Percentiles rank a stretch among this genome's conserved stretches.
Evolutionary conservation across 35 echinoderm and acorn worm species (phyloP).

Genomic region (Heliocidaris tuberculata): DNA sequence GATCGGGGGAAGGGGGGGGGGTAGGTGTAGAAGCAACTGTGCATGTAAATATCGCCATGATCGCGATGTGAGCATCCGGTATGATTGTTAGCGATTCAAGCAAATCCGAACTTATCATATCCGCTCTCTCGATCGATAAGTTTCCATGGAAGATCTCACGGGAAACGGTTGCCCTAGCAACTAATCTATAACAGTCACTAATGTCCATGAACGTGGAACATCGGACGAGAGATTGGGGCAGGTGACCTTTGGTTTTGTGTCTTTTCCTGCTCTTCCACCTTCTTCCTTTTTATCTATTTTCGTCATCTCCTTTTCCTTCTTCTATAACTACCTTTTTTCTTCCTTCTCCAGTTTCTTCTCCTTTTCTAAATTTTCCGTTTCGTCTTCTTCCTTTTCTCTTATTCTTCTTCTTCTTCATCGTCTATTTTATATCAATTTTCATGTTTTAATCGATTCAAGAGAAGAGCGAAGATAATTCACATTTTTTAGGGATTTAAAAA

Average conservation of each 20-base stretch:
- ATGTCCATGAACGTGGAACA: background rate
- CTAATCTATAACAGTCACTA: background rate
- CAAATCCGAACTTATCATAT: background rate
- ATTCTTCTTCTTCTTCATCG: too few relatives aligned
- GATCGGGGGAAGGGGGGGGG: background rate
- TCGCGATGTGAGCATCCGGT: background rate
- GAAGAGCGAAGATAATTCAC: too few relatives aligned
- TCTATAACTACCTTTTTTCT: too few relatives aligned
- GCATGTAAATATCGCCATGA: background rate
- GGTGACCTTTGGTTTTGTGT: background rate
- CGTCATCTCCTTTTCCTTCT: too few relatives aligned
- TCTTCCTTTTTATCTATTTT: too few relatives aligned
- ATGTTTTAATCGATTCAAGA: too few relatives aligned
- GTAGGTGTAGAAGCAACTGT: background rate
- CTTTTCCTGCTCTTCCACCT: background rate
- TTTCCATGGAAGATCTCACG: background rate
- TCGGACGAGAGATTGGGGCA: background rate
- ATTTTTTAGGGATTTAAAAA: too few relatives aligned
- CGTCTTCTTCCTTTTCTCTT: too few relatives aligned
- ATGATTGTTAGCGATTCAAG: background rate
- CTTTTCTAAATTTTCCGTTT: too few relatives aligned
- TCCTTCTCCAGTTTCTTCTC: too few relatives aligned
- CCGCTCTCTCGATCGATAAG: slow-evolving; percentile 10
- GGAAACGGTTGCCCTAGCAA: background rate
- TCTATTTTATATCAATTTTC: too few relatives aligned